Conservation (phyloP, 2,888 invertebrate species). For the Oxycera nigricornis region DNA sequence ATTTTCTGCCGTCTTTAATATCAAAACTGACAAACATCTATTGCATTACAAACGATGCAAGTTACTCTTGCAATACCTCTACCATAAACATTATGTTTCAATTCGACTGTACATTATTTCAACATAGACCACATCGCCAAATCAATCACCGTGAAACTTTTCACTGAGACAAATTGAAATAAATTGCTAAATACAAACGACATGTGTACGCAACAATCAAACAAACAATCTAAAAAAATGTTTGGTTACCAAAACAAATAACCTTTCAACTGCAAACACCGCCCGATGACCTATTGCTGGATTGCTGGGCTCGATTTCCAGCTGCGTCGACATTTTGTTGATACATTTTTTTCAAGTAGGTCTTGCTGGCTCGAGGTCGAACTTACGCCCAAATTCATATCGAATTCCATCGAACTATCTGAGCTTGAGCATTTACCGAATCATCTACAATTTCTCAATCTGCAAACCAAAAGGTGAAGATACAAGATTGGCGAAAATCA, state of each 20-base stretch:
- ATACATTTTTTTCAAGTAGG: not conserved
- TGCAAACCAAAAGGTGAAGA: not conserved
- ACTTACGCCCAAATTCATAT: too few species aligned
- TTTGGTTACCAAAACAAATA: constrained; percentile 31
- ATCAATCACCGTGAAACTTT: not conserved
- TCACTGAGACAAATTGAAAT: not conserved
- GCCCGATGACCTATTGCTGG: not conserved
- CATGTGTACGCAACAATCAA: constrained; percentile 1
- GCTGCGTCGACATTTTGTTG: not conserved
- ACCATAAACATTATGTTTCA: too few species aligned
- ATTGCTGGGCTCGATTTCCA: not conserved
- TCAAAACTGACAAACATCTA: too few species aligned
- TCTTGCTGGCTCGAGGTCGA: not conserved
- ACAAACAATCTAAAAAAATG: constrained; percentile 6
- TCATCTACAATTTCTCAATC: not conserved
- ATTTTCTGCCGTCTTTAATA: too few species aligned
- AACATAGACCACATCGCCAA: not conserved
- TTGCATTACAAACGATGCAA: too few species aligned
- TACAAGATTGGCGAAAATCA: not conserved
- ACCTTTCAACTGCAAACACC: constrained; percentile 3
- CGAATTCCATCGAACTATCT: too few species aligned
- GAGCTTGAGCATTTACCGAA: too few species aligned
- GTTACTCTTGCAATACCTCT: too few species aligned
- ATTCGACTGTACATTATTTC: too few species aligned
- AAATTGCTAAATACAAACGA: not conserved